Conservation (phyloP, 2,888 invertebrate genomes). For the Taphrorychus bicolor region DNA sequence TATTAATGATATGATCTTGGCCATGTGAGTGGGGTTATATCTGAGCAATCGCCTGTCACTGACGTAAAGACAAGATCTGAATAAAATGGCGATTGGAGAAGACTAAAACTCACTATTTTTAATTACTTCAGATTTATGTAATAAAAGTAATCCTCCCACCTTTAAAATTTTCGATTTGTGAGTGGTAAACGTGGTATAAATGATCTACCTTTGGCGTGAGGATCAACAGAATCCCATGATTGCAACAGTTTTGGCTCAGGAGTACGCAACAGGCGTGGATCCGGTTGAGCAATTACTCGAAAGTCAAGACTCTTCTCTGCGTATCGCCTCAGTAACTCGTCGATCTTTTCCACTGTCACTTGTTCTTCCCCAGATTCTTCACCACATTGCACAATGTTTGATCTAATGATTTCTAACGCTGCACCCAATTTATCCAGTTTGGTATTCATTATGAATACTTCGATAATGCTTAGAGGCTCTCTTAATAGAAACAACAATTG, state of each 20-base stretch:
- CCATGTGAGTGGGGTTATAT: too few species aligned
- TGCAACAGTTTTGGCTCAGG: slow-evolving; percentile 65
- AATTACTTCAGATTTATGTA: too few species aligned
- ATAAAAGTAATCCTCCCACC: too few species aligned
- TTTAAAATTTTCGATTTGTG: too few species aligned
- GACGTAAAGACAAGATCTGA: too few species aligned
- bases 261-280: slow-evolving; percentile 59
- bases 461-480: slow-evolving; percentile 79
- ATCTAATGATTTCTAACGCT: slow-evolving; percentile 67
- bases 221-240: slow-evolving; percentile 69
- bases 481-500: slow-evolving; percentile 69
- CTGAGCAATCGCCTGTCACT: too few species aligned
- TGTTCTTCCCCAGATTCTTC: slow-evolving; percentile 59
- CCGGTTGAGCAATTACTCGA: slow-evolving; percentile 60
- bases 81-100: too few species aligned
- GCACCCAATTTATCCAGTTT: slow-evolving; percentile 72
- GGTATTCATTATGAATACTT: slow-evolving; percentile 87
- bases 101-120: too few species aligned
- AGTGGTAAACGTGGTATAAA: too few species aligned
- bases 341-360: slow-evolving; percentile 68
- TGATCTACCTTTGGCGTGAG: background rate
- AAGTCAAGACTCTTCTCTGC: slow-evolving; percentile 83
- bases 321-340: slow-evolving; percentile 74
- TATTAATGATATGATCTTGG: too few species aligned
- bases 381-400: slow-evolving; percentile 50